Conservation (phyloP, 2,888 invertebrate genomes). For the Cheilosia scutellata region DNA sequence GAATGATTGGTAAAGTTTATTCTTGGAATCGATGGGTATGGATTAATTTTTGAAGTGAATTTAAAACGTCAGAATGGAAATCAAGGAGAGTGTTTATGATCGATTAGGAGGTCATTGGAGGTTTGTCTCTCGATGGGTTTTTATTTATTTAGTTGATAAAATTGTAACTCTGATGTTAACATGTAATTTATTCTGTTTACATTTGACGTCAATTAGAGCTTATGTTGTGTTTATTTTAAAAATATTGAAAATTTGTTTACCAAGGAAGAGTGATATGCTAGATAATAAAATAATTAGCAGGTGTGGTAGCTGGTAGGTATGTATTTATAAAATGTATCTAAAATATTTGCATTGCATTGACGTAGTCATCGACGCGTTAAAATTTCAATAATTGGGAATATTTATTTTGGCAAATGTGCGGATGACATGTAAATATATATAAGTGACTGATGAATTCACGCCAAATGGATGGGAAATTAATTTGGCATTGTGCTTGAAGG, state of each 20-base stretch:
- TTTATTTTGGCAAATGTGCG: no score
- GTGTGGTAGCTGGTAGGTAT: no score
- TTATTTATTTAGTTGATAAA: not conserved
- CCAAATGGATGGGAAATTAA: no score
- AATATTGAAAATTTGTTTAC: not conserved
- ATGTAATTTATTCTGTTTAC: not conserved
- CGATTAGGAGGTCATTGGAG: not conserved
- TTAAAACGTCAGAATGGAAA: not conserved
- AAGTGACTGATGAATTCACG: no score
- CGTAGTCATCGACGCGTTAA: not conserved
- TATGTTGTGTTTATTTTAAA: not conserved
- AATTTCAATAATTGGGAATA: no score
- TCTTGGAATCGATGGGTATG: constrained; percentile 18
- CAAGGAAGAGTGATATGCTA: not conserved
- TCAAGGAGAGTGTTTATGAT: constrained; percentile 7
- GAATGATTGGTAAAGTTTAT: constrained; percentile 30
- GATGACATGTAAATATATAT: no score
- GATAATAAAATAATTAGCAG: not conserved
- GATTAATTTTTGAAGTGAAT: not conserved
- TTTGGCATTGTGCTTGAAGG: no score
- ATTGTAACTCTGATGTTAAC: not conserved
- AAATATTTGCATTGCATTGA: not conserved
- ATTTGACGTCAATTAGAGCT: constrained; percentile 2
- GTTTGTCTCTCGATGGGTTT: not conserved
- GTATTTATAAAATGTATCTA: not conserved